A percentile compares a stretch with the other conserved stretches of the same genome.
Evolutionary conservation across 2,113 vertebrate genomes (phyloP).

Genomic region (Chelonoidis abingdonii): DNA sequence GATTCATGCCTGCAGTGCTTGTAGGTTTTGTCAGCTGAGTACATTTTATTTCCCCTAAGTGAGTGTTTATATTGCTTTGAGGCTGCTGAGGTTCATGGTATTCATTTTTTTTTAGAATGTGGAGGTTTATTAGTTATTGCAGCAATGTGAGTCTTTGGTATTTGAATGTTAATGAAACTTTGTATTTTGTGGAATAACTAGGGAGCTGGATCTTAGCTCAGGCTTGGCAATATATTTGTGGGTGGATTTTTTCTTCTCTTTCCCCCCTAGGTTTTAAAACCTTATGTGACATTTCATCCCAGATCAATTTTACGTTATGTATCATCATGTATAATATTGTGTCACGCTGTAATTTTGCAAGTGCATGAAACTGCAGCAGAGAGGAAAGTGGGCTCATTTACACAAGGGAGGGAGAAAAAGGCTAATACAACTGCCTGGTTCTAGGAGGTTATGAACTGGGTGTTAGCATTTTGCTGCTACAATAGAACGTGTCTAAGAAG

Average conservation of each 20-base stretch:
- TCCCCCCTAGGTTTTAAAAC: slow-evolving; percentile 19
- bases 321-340: slow-evolving; percentile 32
- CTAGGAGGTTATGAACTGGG: neutral
- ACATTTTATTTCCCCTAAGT: slow-evolving; percentile 69
- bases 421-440: neutral
- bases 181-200: neutral
- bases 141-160: slow-evolving; percentile 32
- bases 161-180: slow-evolving; percentile 63
- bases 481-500: neutral
- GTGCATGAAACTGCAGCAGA: neutral
- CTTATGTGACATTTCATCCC: slow-evolving; percentile 43
- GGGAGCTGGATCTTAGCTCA: neutral
- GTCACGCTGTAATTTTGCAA: slow-evolving; percentile 8
- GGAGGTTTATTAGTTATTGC: slow-evolving; percentile 45
- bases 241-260: slow-evolving; percentile 10
- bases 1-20: slow-evolving; percentile 49
- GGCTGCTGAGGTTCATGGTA: slow-evolving; percentile 63
- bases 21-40: slow-evolving; percentile 63
- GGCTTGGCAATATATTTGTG: neutral
- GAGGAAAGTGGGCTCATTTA: slow-evolving; percentile 3
- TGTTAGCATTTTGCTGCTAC: neutral
- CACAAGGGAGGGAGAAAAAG: neutral
- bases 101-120: slow-evolving; percentile 55
- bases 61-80: slow-evolving; percentile 68
- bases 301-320: slow-evolving; percentile 34